These are phyloP conservation scores for Trichonephila clavipes DNA, from an alignment of 1,140 invertebrate genomes.

Conservation along the genomic window DNA sequence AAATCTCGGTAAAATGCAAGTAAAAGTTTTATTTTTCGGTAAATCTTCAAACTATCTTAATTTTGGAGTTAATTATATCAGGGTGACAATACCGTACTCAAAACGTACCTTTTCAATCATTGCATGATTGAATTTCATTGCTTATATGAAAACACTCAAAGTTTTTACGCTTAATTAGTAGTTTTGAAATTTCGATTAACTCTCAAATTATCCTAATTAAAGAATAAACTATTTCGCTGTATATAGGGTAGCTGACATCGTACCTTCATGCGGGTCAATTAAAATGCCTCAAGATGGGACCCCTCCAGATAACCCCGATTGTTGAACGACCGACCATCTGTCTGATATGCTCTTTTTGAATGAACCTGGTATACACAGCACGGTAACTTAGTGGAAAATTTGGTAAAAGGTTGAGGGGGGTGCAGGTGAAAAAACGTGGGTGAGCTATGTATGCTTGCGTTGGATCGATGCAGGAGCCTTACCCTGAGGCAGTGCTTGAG, in stretches of 20 bases:
- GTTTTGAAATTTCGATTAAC: too few relatives aligned
- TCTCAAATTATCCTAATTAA: too few relatives aligned
- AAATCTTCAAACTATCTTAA: too few relatives aligned
- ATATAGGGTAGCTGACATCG: neutral
- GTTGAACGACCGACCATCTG: slow-evolving; percentile 11
- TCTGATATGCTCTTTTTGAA: slow-evolving; percentile 7
- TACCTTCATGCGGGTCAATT: neutral
- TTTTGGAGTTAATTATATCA: too few relatives aligned
- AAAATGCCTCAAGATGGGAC: neutral
- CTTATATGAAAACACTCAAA: too few relatives aligned
- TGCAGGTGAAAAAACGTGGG: slow-evolving; percentile 54
- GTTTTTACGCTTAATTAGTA: too few relatives aligned
- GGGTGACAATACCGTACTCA: too few relatives aligned
- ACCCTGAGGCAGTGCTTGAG: slow-evolving; percentile 46
- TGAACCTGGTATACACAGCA: neutral
- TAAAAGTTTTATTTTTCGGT: too few relatives aligned
- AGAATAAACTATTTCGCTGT: too few relatives aligned
- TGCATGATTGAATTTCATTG: too few relatives aligned
- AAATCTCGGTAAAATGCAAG: too few relatives aligned
- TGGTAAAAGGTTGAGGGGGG: slow-evolving; percentile 33
- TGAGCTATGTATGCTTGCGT: slow-evolving; percentile 55
- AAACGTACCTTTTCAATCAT: too few relatives aligned
- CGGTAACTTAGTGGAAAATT: slow-evolving; percentile 30
- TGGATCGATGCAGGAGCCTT: slow-evolving; percentile 29
- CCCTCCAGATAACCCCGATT: neutral